Evolutionary conservation across 2,113 vertebrate genomes (phyloP).

Genomic region (Carlito syrichta): DNA sequence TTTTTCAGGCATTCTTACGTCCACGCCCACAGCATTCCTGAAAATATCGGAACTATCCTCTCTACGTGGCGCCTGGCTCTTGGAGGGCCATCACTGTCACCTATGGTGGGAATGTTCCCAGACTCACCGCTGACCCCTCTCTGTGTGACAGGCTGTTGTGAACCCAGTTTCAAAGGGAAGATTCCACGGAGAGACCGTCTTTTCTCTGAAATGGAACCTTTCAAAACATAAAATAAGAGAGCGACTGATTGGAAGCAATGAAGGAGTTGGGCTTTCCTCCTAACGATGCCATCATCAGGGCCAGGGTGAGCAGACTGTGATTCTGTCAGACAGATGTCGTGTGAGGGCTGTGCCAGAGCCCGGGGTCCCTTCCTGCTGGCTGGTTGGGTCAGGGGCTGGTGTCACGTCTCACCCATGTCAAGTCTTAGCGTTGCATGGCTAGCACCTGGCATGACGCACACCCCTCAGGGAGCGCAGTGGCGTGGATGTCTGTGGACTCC

Average conservation of each 20-base stretch:
- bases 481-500: neutral
- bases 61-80: neutral
- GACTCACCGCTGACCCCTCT: constrained; percentile 44
- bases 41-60: neutral
- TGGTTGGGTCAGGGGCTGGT: neutral
- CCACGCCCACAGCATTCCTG: no score
- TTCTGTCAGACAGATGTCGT: no score
- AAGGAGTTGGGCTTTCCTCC: constrained; percentile 51
- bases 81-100: neutral
- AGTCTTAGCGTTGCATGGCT: constrained; percentile 28
- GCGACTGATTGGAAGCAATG: constrained; percentile 45
- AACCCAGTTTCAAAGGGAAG: constrained; percentile 52
- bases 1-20: no score
- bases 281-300: neutral
- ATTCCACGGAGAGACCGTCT: constrained; percentile 35
- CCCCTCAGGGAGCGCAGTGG: constrained; percentile 1
- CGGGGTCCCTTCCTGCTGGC: constrained; percentile 3
- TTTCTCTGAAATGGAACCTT: constrained; percentile 56
- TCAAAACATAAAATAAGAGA: constrained; percentile 50
- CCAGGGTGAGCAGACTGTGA: constrained; percentile 41
- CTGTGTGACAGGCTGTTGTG: constrained; percentile 37
- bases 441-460: neutral
- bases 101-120: constrained; percentile 21
- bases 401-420: neutral
- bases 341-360: no score